Evolutionary conservation across 2,888 invertebrate species (phyloP).

Genomic region (Athetis lepigone): DNA sequence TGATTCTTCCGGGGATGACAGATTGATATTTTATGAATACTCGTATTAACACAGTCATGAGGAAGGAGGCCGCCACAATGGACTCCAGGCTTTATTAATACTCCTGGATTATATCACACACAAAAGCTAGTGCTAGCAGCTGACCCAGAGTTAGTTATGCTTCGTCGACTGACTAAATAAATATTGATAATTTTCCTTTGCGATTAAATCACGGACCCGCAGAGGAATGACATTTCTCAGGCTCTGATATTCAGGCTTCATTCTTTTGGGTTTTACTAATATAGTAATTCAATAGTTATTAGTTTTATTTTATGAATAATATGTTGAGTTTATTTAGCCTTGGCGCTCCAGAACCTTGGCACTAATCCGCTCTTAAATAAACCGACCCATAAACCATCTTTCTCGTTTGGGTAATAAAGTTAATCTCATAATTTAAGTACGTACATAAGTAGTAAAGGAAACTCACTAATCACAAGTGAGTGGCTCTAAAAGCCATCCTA

Average conservation of each 20-base stretch:
- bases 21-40: constrained; percentile 40
- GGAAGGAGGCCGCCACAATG: neutral
- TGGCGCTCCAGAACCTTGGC: too few species aligned
- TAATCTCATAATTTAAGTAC: constrained; percentile 9
- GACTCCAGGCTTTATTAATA: neutral
- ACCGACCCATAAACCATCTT: neutral
- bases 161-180: neutral
- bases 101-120: neutral
- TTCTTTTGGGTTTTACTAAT: too few species aligned
- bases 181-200: too few species aligned
- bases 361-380: neutral
- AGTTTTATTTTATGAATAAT: too few species aligned
- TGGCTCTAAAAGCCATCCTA: neutral
- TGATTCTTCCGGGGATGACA: constrained; percentile 18
- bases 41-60: neutral
- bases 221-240: too few species aligned
- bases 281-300: too few species aligned
- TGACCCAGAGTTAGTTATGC: neutral
- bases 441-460: constrained; percentile 2
- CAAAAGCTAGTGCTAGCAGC: neutral
- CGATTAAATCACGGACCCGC: too few species aligned
- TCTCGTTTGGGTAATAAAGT: neutral
- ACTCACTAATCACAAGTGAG: constrained; percentile 3
- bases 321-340: too few species aligned
- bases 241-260: too few species aligned